Percentiles rank a stretch among this genome's conserved stretches.
Evolutionary conservation across 2,797 vertebrate species (phyloP).

Genomic region (Lophius americanus): DNA sequence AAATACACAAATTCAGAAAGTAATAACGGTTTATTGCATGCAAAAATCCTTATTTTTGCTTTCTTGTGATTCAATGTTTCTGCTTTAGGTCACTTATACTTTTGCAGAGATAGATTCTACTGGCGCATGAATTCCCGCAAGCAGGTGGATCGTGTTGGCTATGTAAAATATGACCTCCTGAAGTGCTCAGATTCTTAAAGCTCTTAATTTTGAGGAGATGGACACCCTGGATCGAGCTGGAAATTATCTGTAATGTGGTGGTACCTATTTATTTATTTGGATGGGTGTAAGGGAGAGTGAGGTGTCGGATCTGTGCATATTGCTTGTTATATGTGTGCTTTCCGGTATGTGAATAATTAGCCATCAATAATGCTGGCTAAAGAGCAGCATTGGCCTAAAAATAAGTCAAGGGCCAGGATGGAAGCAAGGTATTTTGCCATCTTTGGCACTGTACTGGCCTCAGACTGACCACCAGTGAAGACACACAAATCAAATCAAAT

Average conservation of each 20-base stretch:
- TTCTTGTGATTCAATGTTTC: conserved; percentile 17
- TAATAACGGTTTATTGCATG: neutral
- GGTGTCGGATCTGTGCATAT: conserved; percentile 43
- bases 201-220: conserved; percentile 39
- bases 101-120: conserved; percentile 89
- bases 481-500: conserved; percentile 36
- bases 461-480: conserved; percentile 58
- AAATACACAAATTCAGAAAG: neutral
- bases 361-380: conserved; percentile 31
- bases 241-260: conserved; percentile 40
- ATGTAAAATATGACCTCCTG: conserved; percentile 90
- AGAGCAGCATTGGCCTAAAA: conserved; percentile 25
- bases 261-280: conserved; percentile 31
- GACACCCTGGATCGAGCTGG: conserved; percentile 29
- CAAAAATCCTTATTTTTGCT: neutral
- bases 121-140: conserved; percentile 88
- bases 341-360: conserved; percentile 55
- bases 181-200: conserved; percentile 79
- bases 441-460: conserved; percentile 22
- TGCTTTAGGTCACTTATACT: conserved; percentile 86
- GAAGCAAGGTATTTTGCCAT: conserved; percentile 30
- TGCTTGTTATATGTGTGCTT: conserved; percentile 45
- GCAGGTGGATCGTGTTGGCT: conserved; percentile 90
- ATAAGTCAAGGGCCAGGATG: conserved; percentile 27
- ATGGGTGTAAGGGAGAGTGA: conserved; percentile 44